A percentile compares a stretch with the other conserved stretches of the same genome.
phyloP scores from a whole-genome alignment of 2,113 vertebrate species.

The Brachirus orientalis region DNA sequence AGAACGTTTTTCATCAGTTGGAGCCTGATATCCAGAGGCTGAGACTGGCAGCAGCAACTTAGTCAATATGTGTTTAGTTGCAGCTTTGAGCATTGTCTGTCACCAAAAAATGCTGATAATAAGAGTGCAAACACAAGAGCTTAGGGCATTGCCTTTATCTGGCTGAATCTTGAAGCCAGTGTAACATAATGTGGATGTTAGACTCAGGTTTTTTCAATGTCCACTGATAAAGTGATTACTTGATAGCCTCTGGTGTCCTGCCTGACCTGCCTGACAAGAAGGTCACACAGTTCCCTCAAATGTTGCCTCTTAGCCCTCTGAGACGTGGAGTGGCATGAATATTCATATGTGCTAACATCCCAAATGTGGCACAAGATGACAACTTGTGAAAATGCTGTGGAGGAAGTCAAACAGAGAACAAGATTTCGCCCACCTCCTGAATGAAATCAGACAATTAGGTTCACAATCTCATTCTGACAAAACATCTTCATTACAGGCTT shows the following conservation, averaged over 20 bases:
- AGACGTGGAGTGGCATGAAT: slow-evolving; percentile 43
- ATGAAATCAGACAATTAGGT: slow-evolving; percentile 10
- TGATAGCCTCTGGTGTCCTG: slow-evolving; percentile 51
- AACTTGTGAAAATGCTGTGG: slow-evolving; percentile 45
- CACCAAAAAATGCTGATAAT: slow-evolving; percentile 29
- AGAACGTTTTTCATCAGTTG: slow-evolving; percentile 9
- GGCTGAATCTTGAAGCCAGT: slow-evolving; percentile 4
- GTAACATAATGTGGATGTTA: slow-evolving; percentile 12
- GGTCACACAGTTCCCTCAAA: slow-evolving; percentile 56
- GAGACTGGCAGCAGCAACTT: slow-evolving; percentile 46
- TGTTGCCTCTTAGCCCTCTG: slow-evolving; percentile 5
- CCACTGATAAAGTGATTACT: slow-evolving; percentile 51
- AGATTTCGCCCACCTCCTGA: slow-evolving; percentile 26
- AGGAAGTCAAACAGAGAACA: slow-evolving; percentile 34
- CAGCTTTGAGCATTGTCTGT: slow-evolving; percentile 31
- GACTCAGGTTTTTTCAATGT: slow-evolving; percentile 53
- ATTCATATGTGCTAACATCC: slow-evolving; percentile 38
- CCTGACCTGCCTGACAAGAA: slow-evolving; percentile 66
- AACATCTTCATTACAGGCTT: slow-evolving; percentile 34
- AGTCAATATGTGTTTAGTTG: slow-evolving; percentile 63
- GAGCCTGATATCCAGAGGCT: slow-evolving; percentile 27
- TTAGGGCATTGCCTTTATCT: slow-evolving; percentile 34
- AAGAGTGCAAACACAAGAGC: slow-evolving; percentile 35
- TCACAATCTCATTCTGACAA: slow-evolving; percentile 2
- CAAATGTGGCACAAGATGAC: slow-evolving; percentile 33